A percentile compares a stretch with the other conserved stretches of the same genome.
phyloP scores from a whole-genome alignment of 1,140 invertebrate genomes.

The Portunus trituberculatus region DNA sequence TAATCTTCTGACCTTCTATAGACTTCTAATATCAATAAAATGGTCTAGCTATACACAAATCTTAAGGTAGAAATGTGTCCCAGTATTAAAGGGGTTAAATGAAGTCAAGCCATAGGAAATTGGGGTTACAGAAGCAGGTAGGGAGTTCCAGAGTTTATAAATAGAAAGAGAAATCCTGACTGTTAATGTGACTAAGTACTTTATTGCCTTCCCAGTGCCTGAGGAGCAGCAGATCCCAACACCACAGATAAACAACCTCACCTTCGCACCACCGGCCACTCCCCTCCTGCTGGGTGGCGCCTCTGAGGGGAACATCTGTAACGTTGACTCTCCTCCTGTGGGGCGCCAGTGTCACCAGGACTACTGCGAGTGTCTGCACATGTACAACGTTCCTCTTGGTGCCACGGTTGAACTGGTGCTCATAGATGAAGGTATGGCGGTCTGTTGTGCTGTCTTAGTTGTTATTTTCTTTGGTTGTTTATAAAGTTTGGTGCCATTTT shows the following conservation, averaged over 20 bases:
- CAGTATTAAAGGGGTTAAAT: too few relatives aligned
- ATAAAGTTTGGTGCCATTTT: too few relatives aligned
- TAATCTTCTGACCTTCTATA: too few relatives aligned
- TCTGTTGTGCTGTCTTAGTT: too few relatives aligned
- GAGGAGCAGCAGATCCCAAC: constrained; percentile 81
- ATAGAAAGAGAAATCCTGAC: too few relatives aligned
- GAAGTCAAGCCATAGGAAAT: too few relatives aligned
- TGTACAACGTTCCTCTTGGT: constrained; percentile 71
- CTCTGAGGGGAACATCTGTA: constrained; percentile 80
- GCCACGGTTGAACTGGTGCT: constrained; percentile 66
- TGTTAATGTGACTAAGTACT: background rate
- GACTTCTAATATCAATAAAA: too few relatives aligned
- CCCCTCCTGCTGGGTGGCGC: constrained; percentile 84
- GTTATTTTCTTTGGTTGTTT: too few relatives aligned
- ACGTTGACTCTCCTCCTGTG: constrained; percentile 87
- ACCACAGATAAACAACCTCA: constrained; percentile 93
- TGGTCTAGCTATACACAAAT: too few relatives aligned
- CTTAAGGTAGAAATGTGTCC: too few relatives aligned
- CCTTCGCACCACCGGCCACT: constrained; percentile 87
- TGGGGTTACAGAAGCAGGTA: too few relatives aligned
- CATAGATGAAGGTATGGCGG: constrained; percentile 66
- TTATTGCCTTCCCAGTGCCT: constrained; percentile 44
- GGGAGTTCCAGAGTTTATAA: too few relatives aligned
- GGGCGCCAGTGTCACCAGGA: constrained; percentile 63
- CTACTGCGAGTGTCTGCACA: constrained; percentile 73